Base-by-base conservation (phyloP, 2,888 invertebrate species). In the Hydrotaea diabolus region DNA sequence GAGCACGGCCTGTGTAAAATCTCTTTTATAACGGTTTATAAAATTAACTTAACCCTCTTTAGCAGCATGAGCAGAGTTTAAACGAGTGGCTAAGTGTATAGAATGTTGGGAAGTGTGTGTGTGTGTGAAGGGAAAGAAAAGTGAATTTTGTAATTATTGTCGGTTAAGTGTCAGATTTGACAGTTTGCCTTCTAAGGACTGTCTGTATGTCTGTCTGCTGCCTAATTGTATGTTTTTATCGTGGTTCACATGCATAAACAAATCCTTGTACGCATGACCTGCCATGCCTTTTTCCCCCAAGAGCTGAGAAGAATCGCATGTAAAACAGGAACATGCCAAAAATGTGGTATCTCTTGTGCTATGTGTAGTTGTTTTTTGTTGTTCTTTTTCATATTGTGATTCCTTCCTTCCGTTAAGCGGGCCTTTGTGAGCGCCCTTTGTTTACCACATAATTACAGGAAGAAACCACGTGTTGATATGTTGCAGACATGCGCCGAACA, bases 381-480 rank as follows among this genome's bases (percentile, higher is more conserved):
- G 39, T 8, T 39, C 11, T 39, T 49, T 1, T 49, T 15, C 49
- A 39, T 8, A 19, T 13, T 1, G 59, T 8, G 59, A 26, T 69
- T 43, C 23, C 46, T 66, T 75, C 23, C 31, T 59, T 19, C 46
- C 59, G 26, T 64, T 53, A 11, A 53, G 36, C 31, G 31, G 21
- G 2, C 31, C 31, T 31, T 31, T 19, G 57, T 71, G 26, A 19
- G 74, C n/a, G 17, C 77, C 23, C 21, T 69, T 80, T 80, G 66
- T 74, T 83, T 79, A 82, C 69, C 17, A 76, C 64, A 74, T 46
- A 49, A 77, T 73, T 23, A 64, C 15, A 66, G 53, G 59, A 26
- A 46, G 39, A 89, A 92, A 92, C 91, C 91, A 91, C 91, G 91
- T 91, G 91, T 91, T 91, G 91, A 91, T 91, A 91, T 92, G 90